Evolutionary conservation across 2,797 vertebrate species (phyloP).

Genomic region (Carcharodon carcharias): DNA sequence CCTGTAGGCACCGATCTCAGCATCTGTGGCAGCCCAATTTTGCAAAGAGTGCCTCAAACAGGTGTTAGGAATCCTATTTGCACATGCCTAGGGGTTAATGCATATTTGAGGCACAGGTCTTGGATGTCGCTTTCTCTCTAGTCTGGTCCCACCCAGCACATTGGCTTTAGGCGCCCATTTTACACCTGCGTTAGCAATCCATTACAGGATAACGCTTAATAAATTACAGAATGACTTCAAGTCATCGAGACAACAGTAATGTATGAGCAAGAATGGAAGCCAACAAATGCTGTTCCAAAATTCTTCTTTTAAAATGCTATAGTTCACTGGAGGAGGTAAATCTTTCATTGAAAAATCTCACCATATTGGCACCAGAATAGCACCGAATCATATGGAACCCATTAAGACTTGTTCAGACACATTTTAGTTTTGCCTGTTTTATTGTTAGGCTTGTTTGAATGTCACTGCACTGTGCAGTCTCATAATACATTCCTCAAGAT

Average conservation of each 20-base stretch:
- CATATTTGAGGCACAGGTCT: background rate
- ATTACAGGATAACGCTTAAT: background rate
- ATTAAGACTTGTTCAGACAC: background rate
- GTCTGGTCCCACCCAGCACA: background rate
- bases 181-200: background rate
- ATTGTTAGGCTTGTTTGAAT: background rate
- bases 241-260: background rate
- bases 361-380: background rate
- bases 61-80: background rate
- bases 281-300: background rate
- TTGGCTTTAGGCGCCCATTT: background rate
- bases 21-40: background rate
- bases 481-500: background rate
- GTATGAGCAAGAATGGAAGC: background rate
- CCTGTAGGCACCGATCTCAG: background rate
- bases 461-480: background rate
- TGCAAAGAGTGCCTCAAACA: background rate
- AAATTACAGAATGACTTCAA: background rate
- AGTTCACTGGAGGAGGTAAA: background rate
- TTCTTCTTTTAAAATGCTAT: slow-evolving; percentile 11
- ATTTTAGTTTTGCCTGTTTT: slow-evolving; percentile 22
- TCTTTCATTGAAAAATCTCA: background rate
- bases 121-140: background rate
- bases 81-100: background rate
- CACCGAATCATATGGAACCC: background rate